Evolutionary conservation across 2,797 vertebrate genomes (phyloP).

Genomic region (Onychomys torridus): DNA sequence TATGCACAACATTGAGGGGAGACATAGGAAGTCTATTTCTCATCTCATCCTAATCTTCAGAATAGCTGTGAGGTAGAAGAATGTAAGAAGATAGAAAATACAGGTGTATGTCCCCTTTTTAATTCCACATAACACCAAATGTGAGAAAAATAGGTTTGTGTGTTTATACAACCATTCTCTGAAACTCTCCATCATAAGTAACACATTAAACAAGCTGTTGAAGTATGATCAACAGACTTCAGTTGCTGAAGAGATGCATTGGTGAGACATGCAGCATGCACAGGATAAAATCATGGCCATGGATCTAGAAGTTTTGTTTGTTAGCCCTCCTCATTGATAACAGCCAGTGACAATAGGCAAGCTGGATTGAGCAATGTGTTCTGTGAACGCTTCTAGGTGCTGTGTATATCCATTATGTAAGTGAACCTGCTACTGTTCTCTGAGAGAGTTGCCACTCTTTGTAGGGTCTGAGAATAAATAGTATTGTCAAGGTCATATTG

Average conservation of each 20-base stretch:
- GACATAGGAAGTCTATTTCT: conserved; percentile 28
- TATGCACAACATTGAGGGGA: conserved; percentile 57
- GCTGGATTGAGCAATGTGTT: background rate
- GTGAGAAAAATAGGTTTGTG: background rate
- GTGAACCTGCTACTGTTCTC: conserved; percentile 3
- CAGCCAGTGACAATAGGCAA: background rate
- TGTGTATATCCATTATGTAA: conserved; percentile 44
- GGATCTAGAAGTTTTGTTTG: background rate
- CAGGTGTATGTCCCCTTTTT: conserved; percentile 30
- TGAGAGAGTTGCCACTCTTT: background rate
- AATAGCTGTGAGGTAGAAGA: conserved; percentile 35
- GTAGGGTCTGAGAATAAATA: background rate
- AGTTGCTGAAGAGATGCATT: background rate
- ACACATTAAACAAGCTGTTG: conserved; percentile 23
- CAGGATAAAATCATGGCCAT: background rate
- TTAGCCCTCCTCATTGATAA: conserved; percentile 44
- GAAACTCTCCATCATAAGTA: conserved; percentile 5
- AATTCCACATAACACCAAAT: background rate
- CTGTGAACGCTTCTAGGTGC: background rate
- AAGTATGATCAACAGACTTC: conserved; percentile 33
- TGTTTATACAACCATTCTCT: conserved; percentile 43
- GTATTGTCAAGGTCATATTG: background rate
- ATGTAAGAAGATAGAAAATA: background rate
- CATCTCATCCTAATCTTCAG: background rate
- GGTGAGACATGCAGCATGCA: background rate